phyloP scores from a whole-genome alignment of 2,797 vertebrate species.

The Xenops minutus region DNA sequence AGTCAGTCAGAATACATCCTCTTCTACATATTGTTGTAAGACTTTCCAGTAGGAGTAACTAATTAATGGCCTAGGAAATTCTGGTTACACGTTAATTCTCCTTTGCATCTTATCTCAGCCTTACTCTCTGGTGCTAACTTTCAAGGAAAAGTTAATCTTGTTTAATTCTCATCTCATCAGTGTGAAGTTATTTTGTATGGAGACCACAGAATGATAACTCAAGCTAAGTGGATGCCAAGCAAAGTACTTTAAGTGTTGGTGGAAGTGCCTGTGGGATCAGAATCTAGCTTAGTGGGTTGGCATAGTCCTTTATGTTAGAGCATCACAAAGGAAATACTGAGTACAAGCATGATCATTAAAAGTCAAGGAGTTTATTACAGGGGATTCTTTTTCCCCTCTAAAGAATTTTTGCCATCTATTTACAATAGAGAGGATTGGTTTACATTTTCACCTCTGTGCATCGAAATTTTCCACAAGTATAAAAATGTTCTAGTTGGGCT shows the following conservation, averaged over 20 bases:
- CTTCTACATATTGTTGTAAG: background rate
- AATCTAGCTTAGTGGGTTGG: background rate
- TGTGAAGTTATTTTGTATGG: background rate
- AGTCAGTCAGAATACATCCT: background rate
- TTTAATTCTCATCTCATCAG: constrained; percentile 9
- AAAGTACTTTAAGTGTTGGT: constrained; percentile 13
- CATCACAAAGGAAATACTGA: background rate
- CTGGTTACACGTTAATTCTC: background rate
- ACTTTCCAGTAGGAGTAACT: background rate
- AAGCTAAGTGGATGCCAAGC: background rate
- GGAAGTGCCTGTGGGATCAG: background rate
- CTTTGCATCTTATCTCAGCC: background rate
- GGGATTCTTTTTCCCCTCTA: background rate
- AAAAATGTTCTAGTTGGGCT: constrained; percentile 59
- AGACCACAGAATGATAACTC: background rate
- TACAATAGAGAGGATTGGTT: constrained; percentile 35
- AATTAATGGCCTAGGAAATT: background rate
- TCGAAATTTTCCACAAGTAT: constrained; percentile 4
- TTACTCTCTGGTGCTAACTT: constrained; percentile 4
- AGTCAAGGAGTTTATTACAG: background rate
- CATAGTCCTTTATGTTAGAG: background rate
- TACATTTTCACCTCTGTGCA: constrained; percentile 56
- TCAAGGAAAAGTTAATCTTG: background rate
- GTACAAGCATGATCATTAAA: background rate
- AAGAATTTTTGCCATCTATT: constrained; percentile 9